Evolutionary conservation across 2,797 vertebrate genomes (phyloP), one percentile per base, ranked within the genome.

Genomic region (Chaetophractus vellerosus): DNA sequence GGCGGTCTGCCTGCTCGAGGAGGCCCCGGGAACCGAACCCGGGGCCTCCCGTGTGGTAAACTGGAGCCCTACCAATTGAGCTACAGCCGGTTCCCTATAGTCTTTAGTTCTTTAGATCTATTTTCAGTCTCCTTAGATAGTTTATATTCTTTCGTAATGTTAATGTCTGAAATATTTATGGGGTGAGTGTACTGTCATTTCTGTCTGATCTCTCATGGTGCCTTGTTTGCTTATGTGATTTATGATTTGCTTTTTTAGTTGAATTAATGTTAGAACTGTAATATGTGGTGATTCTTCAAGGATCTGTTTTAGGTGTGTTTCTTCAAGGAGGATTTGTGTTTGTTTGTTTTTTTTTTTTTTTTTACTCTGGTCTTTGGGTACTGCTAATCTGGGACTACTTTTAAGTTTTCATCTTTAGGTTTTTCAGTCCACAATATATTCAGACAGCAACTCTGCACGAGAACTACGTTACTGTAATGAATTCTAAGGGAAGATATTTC

Each of bases 251-350:
- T 33, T 31, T 52, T 68, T 9, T 6, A 7, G 57, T 14, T 31
- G 12, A 88, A 89, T 74, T 72, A 55, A 26, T 61, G 14, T 96
- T 85, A 61, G 66, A 74, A 76, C 21, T 48, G 6, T 88, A 9
- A 66, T 69, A 45, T 86, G n/a, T 82, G 36, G 6, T 74, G 50
- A 81, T 86, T 94, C 31, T 83, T 76, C 50, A 69, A 61, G 24
- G 45, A 83, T 24, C 33, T 26, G 31, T 3, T 79, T 26, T 69
- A 96, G 74, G 68, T 69, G 0, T 81, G 85, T 80, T 48, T 93
- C 38, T 78, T 95, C 76, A 82, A n/a, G 69, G 41, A 94, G 9
- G 18, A 57, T 85, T 94, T 91, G 26, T 63, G 59, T 75, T 50
- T 90, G 4, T 45, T 45, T 45, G 45, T 45, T 45, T 45, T 45